phyloP scores from a whole-genome alignment of 37 sponge, comb jelly and placozoan genomes.

The Oscarella lobularis region DNA sequence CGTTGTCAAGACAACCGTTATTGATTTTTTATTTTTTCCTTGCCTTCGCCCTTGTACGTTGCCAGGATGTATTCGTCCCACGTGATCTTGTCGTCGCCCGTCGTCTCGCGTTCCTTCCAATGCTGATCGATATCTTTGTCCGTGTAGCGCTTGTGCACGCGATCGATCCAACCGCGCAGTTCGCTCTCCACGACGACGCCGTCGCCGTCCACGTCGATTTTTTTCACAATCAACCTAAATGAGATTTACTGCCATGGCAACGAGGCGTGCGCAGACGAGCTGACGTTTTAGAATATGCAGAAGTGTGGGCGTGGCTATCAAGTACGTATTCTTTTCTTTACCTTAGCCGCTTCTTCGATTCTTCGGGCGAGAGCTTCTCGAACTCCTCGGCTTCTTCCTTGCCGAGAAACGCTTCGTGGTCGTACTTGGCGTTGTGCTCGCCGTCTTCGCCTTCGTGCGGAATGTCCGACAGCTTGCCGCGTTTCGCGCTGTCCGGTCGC shows the following conservation, averaged over 20 bases:
- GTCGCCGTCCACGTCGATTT: slow-evolving; percentile 59
- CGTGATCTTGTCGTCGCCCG: neutral
- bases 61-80: neutral
- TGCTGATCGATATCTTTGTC: neutral
- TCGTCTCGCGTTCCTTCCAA: neutral
- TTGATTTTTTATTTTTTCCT: no score
- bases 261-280: no score
- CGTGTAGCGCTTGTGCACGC: neutral
- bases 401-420: slow-evolving; percentile 22
- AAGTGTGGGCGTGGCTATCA: no score
- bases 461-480: no score
- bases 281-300: no score
- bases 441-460: no score
- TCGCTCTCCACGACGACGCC: slow-evolving; percentile 41
- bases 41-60: neutral
- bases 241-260: no score
- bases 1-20: no score
- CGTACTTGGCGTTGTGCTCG: no score
- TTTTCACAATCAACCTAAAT: slow-evolving; percentile 42
- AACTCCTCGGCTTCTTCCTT: slow-evolving; percentile 12
- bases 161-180: slow-evolving; percentile 45
- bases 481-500: no score
- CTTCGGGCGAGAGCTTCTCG: slow-evolving; percentile 12
- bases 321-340: no score
- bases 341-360: slow-evolving; percentile 16